A percentile compares a stretch with the other conserved stretches of the same genome.
phyloP scores from a whole-genome alignment of 2,888 invertebrate genomes.

The Clusia tigrina region DNA sequence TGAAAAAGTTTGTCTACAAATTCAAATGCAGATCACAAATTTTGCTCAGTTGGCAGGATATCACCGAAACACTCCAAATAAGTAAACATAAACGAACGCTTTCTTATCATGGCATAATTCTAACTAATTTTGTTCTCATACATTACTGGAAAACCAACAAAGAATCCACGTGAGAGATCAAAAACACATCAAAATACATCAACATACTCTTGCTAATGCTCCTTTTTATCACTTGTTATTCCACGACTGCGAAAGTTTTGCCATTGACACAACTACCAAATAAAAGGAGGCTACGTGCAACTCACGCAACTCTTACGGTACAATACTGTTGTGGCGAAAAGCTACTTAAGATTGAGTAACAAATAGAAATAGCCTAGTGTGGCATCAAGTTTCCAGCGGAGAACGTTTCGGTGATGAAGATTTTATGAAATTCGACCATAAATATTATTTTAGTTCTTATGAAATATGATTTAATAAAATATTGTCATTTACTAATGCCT shows the following conservation, averaged over 20 bases:
- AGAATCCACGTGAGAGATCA: no score
- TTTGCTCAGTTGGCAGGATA: no score
- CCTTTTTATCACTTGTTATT: not conserved
- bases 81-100: no score
- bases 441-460: no score
- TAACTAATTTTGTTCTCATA: no score
- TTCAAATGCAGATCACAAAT: no score
- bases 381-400: constrained; percentile 14
- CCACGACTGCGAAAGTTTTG: not conserved
- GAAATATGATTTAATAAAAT: not conserved
- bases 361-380: constrained; percentile 24
- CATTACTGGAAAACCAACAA: not conserved
- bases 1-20: no score
- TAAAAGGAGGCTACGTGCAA: not conserved
- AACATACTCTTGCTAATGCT: not conserved
- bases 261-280: not conserved
- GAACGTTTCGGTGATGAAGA: constrained; percentile 13
- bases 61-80: no score
- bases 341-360: constrained; percentile 36
- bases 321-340: not conserved
- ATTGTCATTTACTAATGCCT: no score
- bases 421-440: not conserved
- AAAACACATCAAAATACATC: no score
- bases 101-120: no score
- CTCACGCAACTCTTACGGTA: not conserved